phyloP scores from a whole-genome alignment of 2,113 vertebrate genomes.

The Protomyctophum bolini region DNA sequence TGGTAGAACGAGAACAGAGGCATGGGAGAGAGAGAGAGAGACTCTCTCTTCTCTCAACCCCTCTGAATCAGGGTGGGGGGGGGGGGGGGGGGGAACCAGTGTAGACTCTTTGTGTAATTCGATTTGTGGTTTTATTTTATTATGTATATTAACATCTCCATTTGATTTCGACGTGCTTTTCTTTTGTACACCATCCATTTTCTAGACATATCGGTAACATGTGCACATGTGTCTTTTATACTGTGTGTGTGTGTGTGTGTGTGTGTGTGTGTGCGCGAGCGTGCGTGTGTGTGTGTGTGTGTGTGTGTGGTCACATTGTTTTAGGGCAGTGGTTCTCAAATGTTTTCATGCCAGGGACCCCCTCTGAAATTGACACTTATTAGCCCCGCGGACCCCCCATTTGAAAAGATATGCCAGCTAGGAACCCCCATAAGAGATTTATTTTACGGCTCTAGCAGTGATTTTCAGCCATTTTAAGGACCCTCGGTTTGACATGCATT shows the following conservation, averaged over 20 bases:
- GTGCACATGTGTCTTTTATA: constrained; percentile 17
- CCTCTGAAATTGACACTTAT: too few species aligned
- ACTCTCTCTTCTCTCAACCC: not conserved
- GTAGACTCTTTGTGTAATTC: constrained; percentile 10
- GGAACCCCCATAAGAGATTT: too few species aligned
- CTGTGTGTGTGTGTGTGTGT: constrained; percentile 14
- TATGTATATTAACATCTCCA: constrained; percentile 14
- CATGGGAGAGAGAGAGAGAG: not conserved
- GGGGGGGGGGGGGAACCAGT: constrained; percentile 18
- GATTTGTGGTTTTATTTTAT: not conserved
- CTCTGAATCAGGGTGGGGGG: too few species aligned
- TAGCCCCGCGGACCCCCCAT: too few species aligned
- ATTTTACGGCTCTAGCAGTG: too few species aligned
- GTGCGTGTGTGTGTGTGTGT: constrained; percentile 16
- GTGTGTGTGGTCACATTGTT: constrained; percentile 14
- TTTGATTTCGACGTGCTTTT: constrained; percentile 22
- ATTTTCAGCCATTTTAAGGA: too few species aligned
- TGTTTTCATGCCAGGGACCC: too few species aligned
- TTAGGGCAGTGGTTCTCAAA: too few species aligned
- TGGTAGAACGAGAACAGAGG: constrained; percentile 22
- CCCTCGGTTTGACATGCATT: too few species aligned
- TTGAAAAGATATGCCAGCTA: too few species aligned
- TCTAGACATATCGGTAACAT: constrained; percentile 63
- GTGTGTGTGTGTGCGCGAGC: constrained; percentile 2
- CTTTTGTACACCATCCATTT: constrained; percentile 51